Base-by-base conservation (phyloP, 2,797 vertebrate species). In the Coracias cyanogaster region DNA sequence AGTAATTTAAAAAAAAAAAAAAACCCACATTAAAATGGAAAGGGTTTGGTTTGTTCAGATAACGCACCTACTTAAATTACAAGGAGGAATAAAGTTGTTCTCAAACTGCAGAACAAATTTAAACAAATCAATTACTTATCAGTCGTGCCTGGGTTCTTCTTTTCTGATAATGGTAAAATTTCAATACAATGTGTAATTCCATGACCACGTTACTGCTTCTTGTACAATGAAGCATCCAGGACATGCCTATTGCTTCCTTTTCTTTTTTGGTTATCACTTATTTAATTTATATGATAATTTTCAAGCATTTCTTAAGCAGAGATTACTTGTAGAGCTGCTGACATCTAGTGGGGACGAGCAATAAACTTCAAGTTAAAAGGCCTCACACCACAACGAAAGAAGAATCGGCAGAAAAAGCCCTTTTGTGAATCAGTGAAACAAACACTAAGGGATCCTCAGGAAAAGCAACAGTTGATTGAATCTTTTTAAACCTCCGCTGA, bases 341-440 rank as follows among this genome's bases (percentile, higher is more conserved):
- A 92, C 94, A 94, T 73, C 95, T 96, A 96, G 85, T 90, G 95
- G 92, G 41, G 66, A 81, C 0, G 4, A 81, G 61, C 29, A 61
- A 28, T 28, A 43, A 67, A 76, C 45, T 6, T 8, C 55, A 67
- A 52, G 16, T 29, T 33, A 31, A 54, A 89, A 28, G 72, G 17
- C 16, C 11, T 76, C 64, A 18, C 29, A 26, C 12, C 22, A 31
- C 29, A 79, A 51, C 65, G 33, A 39, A 70, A 8, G 0, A 54
- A 37, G 55, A 85, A 52, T 0, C 35, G 46, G 9, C 57, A 58
- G 65, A 41, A 81, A 74, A 86, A 92, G 15, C 2, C 12, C 33
- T 19, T 0, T 19, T 19, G 26, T 4, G 19, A 87, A 43, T 3
- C 17, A 69, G 19, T 65, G n/a, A 55, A 60, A 43, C 5, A 71